These are phyloP conservation scores for Strix occidentalis DNA, from an alignment of 2,797 vertebrate species.

Conservation along the genomic window DNA sequence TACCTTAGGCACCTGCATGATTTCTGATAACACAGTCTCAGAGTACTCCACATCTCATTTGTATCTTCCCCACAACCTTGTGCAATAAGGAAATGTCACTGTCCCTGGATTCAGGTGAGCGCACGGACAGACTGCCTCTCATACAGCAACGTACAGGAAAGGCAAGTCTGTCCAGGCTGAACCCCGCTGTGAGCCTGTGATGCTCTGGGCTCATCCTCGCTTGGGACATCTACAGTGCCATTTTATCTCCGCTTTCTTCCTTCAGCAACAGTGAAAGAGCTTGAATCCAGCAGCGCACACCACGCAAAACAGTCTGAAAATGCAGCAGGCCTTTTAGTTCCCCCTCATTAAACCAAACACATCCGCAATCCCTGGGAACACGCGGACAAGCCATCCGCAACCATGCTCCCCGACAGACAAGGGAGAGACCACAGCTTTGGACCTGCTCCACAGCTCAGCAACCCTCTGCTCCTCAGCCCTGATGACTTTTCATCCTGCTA, in stretches of 20 bases:
- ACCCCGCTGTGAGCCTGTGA: fast-evolving
- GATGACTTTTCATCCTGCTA: background rate
- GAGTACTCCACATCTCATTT: background rate
- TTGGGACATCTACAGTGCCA: background rate
- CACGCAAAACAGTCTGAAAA: background rate
- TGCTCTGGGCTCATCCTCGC: background rate
- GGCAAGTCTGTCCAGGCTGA: background rate
- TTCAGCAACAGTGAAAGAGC: background rate
- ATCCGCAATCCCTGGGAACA: background rate
- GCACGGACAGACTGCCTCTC: fast-evolving
- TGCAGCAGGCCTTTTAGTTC: background rate
- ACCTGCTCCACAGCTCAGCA: background rate
- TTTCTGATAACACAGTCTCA: background rate
- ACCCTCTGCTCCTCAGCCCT: background rate
- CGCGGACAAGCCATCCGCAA: fast-evolving
- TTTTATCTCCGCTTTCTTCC: background rate
- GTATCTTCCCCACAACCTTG: background rate
- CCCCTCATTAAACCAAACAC: background rate
- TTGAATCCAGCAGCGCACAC: background rate
- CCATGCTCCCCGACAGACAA: fast-evolving
- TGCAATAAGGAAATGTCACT: background rate
- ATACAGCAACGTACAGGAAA: fast-evolving
- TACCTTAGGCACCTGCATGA: no score
- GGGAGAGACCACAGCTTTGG: background rate
- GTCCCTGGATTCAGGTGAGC: background rate